Conservation (phyloP, 2,888 invertebrate species). For the Ormia ochracea region DNA sequence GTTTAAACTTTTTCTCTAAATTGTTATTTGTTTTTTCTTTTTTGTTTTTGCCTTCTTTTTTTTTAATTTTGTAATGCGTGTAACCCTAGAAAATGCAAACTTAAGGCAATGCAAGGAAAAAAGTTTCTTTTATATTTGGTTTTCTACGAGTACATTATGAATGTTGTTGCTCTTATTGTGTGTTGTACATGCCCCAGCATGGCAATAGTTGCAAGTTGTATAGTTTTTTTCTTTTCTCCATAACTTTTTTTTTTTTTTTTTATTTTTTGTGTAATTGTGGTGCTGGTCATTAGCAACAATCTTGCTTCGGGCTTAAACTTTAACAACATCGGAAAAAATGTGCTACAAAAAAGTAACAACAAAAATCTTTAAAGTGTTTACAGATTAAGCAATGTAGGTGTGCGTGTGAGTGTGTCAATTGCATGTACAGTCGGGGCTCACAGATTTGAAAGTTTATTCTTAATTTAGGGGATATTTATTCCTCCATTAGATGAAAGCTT, state of each 20-base stretch:
- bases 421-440: background rate
- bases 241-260: background rate
- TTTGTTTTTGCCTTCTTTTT: background rate
- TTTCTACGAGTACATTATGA: background rate
- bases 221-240: background rate
- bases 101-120: constrained; percentile 46
- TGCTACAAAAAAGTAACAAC: background rate
- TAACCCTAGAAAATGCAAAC: constrained; percentile 55
- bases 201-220: constrained; percentile 34
- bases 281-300: constrained; percentile 63
- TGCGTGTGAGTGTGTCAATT: background rate
- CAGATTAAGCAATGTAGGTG: constrained; percentile 12
- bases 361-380: constrained; percentile 31
- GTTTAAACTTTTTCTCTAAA: constrained; percentile 44
- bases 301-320: constrained; percentile 56
- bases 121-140: constrained; percentile 13
- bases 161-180: constrained; percentile 2
- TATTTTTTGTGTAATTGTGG: constrained; percentile 49
- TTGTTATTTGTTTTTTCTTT: constrained; percentile 15
- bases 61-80: constrained; percentile 45
- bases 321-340: constrained; percentile 28
- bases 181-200: constrained; percentile 35
- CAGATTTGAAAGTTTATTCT: background rate
- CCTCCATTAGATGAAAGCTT: too few species aligned
- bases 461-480: too few species aligned